Base-by-base conservation (phyloP, 2,113 vertebrate species). In the Mormyrus iriodes region DNA sequence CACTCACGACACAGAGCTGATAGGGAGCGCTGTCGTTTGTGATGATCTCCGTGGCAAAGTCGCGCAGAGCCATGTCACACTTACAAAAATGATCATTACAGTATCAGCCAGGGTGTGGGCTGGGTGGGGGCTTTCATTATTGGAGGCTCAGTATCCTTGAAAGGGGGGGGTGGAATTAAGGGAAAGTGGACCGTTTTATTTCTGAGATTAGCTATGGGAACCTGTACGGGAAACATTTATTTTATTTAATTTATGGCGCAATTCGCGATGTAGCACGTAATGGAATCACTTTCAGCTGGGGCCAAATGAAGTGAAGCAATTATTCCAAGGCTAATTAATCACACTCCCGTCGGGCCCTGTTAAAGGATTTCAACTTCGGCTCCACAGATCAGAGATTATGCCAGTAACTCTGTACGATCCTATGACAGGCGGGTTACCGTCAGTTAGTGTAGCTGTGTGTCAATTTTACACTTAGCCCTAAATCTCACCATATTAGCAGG, bases 281-380 rank as follows among this genome's bases (percentile, higher is more conserved):
- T 42, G 73, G 73, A 79, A 79, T 19, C 73, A 79, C 35, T 42
- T 79, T 79, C 73, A 42, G 73, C 35, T 0, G 5, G 27, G 35
- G 73, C 73, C 35, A 79, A 79, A 79, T 79, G 73, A 79, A 42
- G 35, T 79, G 35, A 79, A 79, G 73, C 73, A 69, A 69, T 69
- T 69, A 69, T 31, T 69, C 61, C 61, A n/a, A 17, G 73, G 73
- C 73, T 79, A 42, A 79, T 76, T 76, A 76, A 76, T 76, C 69
- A 17, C 0, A 1, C 13, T 13, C 65, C 12, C 31, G 9, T 27
- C 69, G 15, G 69, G 35, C 35, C 15, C 69, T 76, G 61, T 76
- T 39, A 76, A 76, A 19, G 35, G 69, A 39, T 19, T 39, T 35
- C 35, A 76, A 15, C 15, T 31, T 65, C n/a, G 27, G 61, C 61